Evolutionary conservation across 1,140 invertebrate genomes (phyloP).

Genomic region (Pseudomyrmex cubaensis): DNA sequence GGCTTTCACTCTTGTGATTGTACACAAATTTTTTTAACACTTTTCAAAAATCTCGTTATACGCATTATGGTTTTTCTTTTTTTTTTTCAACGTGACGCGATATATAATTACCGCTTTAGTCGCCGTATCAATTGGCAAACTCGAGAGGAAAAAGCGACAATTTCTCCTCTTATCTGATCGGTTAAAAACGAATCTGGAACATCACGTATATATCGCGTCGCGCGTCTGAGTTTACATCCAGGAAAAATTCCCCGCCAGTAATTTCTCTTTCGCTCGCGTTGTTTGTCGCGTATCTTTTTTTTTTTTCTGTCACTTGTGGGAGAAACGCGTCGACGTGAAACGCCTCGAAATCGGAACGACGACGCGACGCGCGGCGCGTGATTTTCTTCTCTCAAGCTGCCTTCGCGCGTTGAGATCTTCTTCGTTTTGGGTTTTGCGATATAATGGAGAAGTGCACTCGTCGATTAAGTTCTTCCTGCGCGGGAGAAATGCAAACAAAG

Average conservation of each 20-base stretch:
- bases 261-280: constrained; percentile 50
- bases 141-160: constrained; percentile 29
- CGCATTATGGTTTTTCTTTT: not conserved
- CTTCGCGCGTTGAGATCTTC: constrained; percentile 23
- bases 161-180: constrained; percentile 59
- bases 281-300: constrained; percentile 12
- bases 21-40: constrained; percentile 9
- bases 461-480: constrained; percentile 14
- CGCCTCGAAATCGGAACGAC: constrained; percentile 56
- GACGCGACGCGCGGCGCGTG: not conserved
- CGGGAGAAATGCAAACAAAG: constrained; percentile 15
- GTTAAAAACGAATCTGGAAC: constrained; percentile 52
- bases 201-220: constrained; percentile 7
- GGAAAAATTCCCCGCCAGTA: constrained; percentile 50
- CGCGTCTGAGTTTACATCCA: constrained; percentile 24
- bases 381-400: constrained; percentile 39
- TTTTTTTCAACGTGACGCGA: not conserved
- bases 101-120: constrained; percentile 25
- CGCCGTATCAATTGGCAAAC: not conserved
- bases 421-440: constrained; percentile 15
- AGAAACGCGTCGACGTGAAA: constrained; percentile 49
- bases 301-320: constrained; percentile 10
- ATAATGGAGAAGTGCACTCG: constrained; percentile 34
- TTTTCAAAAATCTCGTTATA: not conserved
- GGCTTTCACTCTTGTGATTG: constrained; percentile 17